Evolutionary conservation across 2,797 vertebrate species (phyloP), one percentile per base, ranked within the genome.

Genomic region (Clarias platycephalus): DNA sequence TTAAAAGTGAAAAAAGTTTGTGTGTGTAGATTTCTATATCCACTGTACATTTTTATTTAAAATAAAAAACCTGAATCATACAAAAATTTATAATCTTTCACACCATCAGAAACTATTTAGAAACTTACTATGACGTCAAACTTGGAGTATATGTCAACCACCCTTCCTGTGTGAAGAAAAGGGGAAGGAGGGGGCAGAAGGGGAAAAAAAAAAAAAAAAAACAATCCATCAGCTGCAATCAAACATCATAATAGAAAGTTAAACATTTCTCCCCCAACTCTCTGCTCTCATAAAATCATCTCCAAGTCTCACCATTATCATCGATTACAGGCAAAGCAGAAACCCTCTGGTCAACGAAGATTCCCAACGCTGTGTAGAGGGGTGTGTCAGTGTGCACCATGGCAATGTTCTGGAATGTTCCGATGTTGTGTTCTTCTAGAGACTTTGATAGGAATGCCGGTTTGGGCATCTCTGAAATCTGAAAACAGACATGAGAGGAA

Each of bases 71-170:
- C 7, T 18, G 37, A 40, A 24, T 71, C 24, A 5, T n/a, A 53
- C 3, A 10, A 24, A 53, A 53, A 72, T 4, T 7, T 12, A 53
- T 9, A 26, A 18, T 28, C n/a, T 53, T 74, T 28, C 6, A 15
- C n/a, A 78, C 60, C 28, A 62, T 28, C 34, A n/a, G 13, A 68
- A 5, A 88, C 28, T 74, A 81, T 60, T 60, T 83, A 64, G 40
- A 85, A 87, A 99, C 98, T 98, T 95, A 99, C 98, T 87, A 99
- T 99, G 72, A 99, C 98, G 20, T 99, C 98, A 88, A 99, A 99
- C 90, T 99, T 99, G 81, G 98, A 99, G 93, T 99, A 99, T 89
- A 99, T 99, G 90, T 99, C 98, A 88, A 98, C 97, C 88, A 98
- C 98, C 64, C 95, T 96, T 63, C 98, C 98, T 99, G 90, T 70